A percentile compares a stretch with the other conserved stretches of the same genome.
Evolutionary conservation across 2,797 vertebrate species (phyloP).

Genomic region (Micromesistius poutassou): DNA sequence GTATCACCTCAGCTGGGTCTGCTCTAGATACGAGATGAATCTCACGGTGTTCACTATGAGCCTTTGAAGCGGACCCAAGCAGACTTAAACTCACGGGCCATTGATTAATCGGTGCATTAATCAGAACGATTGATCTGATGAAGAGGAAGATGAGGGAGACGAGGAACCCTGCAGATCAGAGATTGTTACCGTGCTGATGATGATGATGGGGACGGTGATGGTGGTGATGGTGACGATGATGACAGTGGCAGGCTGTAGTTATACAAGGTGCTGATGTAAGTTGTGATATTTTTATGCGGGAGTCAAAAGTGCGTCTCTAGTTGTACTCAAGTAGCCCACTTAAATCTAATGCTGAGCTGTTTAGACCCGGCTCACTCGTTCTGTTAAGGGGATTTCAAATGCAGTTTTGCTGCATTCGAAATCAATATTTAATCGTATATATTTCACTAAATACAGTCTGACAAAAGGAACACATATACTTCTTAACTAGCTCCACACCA

Average conservation of each 20-base stretch:
- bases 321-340: not conserved
- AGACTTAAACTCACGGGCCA: slow-evolving; percentile 62
- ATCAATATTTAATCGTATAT: too few species aligned
- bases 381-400: not conserved
- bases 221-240: not conserved
- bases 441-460: too few species aligned
- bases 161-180: slow-evolving; percentile 49
- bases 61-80: slow-evolving; percentile 62
- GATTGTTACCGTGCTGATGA: not conserved
- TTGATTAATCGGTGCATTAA: slow-evolving; percentile 73
- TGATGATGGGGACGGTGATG: not conserved
- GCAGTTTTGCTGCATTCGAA: too few species aligned
- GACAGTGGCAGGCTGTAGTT: not conserved
- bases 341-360: not conserved
- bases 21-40: too few species aligned
- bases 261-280: not conserved
- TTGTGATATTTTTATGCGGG: not conserved
- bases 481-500: too few species aligned
- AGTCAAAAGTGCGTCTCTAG: not conserved
- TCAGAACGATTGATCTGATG: slow-evolving; percentile 65
- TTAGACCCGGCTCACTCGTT: not conserved
- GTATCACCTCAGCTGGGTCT: too few species aligned
- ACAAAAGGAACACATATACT: too few species aligned
- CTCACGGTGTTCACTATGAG: too few species aligned
- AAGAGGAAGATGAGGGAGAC: slow-evolving; percentile 21